Percentiles rank a stretch among this genome's conserved stretches.
Conservation (phyloP, 2,888 invertebrate species). For the Stictocephala bisonia region DNA sequence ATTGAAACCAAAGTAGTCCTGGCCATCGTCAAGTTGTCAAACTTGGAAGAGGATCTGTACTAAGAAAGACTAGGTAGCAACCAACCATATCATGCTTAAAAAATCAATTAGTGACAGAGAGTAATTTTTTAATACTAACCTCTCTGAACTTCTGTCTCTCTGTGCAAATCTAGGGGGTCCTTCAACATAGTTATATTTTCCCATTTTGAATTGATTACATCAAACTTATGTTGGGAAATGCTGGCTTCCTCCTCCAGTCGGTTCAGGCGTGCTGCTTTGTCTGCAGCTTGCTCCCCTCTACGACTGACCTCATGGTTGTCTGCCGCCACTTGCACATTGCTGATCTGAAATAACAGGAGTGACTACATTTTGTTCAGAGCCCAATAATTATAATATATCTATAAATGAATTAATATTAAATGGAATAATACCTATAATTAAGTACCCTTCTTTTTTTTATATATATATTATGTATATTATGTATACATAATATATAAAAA, state of each 20-base stretch:
- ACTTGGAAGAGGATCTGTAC: no score
- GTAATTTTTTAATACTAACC: conserved; percentile 61
- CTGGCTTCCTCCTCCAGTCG: conserved; percentile 76
- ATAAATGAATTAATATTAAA: no score
- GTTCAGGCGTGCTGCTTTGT: conserved; percentile 67
- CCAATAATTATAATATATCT: no score
- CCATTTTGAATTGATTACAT: conserved; percentile 78
- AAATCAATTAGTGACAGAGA: not conserved
- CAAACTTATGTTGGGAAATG: conserved; percentile 73
- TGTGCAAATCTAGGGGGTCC: conserved; percentile 81
- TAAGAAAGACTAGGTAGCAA: no score
- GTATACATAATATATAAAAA: no score
- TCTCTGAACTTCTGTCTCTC: conserved; percentile 76
- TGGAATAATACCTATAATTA: no score
- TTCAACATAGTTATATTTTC: conserved; percentile 71
- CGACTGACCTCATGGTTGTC: conserved; percentile 77
- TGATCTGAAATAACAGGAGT: conserved; percentile 61
- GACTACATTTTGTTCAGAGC: no score
- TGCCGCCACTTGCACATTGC: conserved; percentile 81
- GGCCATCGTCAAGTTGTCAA: no score
- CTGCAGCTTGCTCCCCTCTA: conserved; percentile 68
- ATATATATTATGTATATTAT: no score
- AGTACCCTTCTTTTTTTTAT: no score
- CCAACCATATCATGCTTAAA: no score
- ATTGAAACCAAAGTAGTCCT: not conserved